Base-by-base conservation (phyloP, 2,888 invertebrate species). In the Sphecodes monilicornis region DNA sequence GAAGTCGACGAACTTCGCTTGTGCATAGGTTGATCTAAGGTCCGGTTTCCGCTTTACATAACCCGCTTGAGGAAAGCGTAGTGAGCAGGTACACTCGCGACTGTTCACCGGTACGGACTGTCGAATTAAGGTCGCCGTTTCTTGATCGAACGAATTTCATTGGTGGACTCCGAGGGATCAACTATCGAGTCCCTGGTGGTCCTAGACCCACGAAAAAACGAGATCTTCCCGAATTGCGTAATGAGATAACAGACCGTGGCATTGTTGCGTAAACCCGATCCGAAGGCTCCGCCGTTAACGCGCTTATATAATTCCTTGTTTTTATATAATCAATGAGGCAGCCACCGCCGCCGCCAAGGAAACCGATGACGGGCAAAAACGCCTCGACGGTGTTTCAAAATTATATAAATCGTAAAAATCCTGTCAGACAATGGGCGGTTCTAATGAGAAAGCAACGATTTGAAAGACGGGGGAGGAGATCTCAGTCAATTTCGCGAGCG, bases 241-340 rank as follows among this genome's bases (percentile, higher is more conserved):
- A 89, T 41, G 16, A 32, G 32, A 76, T 79, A 80, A 74, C 76
- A 78, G 57, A 50, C 54, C 73, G 78, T 50, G 77, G 74, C 70
- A 89, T 85, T 88, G 79, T 89, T 87, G 78, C 74, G 68, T 82
- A 85, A 87, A 76, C 68, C 66, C 26, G 43, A 77, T 80, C 66
- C 76, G 60, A 72, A 77, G 80, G 69, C 79, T 73, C 74, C 29
- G 76, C 81, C 75, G 84, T 86, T 88, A 85, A 87, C 70, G 74
- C 57, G 36, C 75, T 83, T 82, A 82, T 74, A 64, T 89, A 86
- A 89, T 89, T 84, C 77, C 73, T 72, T 77, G 76, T 78, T 85
- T 86, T 86, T 86, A 89, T 78, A 36, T 88, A 89, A 89, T 77
- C 69, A 39, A 66, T 29, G n/a, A 74, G 50, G 64, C 46, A 22